phyloP scores from a whole-genome alignment of 1,140 invertebrate species.

The Druon quercuslanigerum region DNA sequence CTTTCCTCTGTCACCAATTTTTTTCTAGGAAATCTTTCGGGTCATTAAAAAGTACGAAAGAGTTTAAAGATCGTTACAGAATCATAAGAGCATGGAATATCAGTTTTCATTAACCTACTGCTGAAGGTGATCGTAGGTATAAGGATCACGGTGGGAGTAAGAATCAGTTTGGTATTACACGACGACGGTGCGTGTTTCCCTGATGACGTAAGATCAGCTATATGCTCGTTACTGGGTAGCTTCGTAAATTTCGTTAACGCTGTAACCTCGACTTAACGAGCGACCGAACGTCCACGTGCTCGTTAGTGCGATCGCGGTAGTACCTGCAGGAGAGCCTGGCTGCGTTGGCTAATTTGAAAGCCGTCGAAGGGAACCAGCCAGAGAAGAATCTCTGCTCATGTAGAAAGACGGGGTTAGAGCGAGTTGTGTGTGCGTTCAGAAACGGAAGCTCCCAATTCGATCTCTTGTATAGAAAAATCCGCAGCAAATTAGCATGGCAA shows the following conservation, averaged over 20 bases:
- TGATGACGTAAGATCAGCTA: slow-evolving; percentile 52
- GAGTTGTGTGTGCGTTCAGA: slow-evolving; percentile 37
- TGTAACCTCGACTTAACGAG: slow-evolving; percentile 63
- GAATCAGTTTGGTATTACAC: slow-evolving; percentile 39
- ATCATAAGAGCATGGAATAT: slow-evolving; percentile 29
- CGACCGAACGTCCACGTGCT: slow-evolving; percentile 60
- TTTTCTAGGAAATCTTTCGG: not conserved
- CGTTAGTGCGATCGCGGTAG: slow-evolving; percentile 59
- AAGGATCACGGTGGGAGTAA: not conserved
- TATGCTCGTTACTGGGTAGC: slow-evolving; percentile 60
- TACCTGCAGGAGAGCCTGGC: slow-evolving; percentile 48
- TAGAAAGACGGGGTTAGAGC: slow-evolving; percentile 27
- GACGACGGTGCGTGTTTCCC: slow-evolving; percentile 47
- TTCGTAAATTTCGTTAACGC: slow-evolving; percentile 68
- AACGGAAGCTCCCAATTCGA: slow-evolving; percentile 54
- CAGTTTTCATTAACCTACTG: slow-evolving; percentile 24
- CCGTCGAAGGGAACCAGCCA: slow-evolving; percentile 49
- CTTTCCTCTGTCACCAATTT: not conserved
- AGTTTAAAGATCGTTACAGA: slow-evolving; percentile 15
- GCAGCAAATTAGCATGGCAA: slow-evolving; percentile 58
- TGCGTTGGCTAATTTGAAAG: slow-evolving; percentile 58
- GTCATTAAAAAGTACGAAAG: not conserved
- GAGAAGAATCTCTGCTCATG: slow-evolving; percentile 43
- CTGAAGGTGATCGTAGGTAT: not conserved
- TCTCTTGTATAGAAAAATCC: slow-evolving; percentile 43